Base-by-base conservation (phyloP, 2,888 invertebrate species). In the Papilio protenor region DNA sequence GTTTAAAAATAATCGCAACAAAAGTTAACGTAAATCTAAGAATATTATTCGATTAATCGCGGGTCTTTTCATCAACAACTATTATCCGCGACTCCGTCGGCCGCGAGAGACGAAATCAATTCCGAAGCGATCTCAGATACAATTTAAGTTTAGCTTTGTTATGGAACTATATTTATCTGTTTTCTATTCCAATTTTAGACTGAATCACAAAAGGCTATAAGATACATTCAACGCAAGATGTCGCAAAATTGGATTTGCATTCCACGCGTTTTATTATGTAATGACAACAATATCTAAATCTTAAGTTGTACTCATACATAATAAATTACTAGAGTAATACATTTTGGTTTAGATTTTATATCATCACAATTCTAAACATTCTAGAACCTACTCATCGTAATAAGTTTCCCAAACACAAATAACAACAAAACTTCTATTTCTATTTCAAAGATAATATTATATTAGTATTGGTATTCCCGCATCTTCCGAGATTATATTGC, bases 81-180 rank as follows among this genome's bases (percentile, higher is more conserved):
- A 61, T 55, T 77, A 45, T 52, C 49, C 21, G 59, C 45, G 47
- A 47, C 27, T 27, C 49, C 57, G 55, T 45, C 59, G 49, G 33
- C 72, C 73, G 27, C 77, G 2, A 23, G 73, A 45, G 57, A n/a
- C 66, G 45, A 69, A 77, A 77, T 77, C 77, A 77, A 77, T 77
- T 77, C 57, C 55, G 27, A 66, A 57, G 66, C 73, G 40, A 64
- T 55, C 66, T 69, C 45, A 27, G 23, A 64, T 27, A 59, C 57
- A 69, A 74, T 77, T 73, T 70, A 33, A 74, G 59, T 74, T 18
- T 21, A 45, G 14, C 64, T 23, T 52, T 45, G 59, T 12, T 40
- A 23, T 45, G 40, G 45, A 47, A 8, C 45, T 47, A 23, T 45
- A 73, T 64, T 33, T n/a, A 40, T 18, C 18, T 18, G 2, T 40